Percentiles rank a stretch among this genome's conserved stretches.
These are phyloP conservation scores for Heliconius ethilla DNA, from an alignment of 2,888 invertebrate species.

Conservation along the genomic window DNA sequence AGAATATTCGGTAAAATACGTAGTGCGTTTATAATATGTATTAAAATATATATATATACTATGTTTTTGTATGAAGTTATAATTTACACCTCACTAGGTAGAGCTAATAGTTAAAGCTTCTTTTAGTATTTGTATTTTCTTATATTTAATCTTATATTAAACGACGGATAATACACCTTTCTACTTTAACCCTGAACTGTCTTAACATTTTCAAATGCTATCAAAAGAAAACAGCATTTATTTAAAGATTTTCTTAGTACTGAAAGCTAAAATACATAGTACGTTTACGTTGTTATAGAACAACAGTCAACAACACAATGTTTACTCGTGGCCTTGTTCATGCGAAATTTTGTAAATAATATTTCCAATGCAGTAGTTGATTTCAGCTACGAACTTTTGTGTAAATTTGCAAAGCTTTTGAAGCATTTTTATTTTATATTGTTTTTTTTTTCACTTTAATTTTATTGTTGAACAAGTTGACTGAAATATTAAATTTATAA, in stretches of 20 bases:
- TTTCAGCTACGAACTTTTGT: not conserved
- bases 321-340: slow-evolving; percentile 20
- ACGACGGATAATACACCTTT: not conserved
- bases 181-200: not conserved
- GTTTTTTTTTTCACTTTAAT: too few relatives aligned
- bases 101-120: not conserved
- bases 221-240: not conserved
- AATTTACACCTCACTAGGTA: not conserved
- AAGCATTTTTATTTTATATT: not conserved
- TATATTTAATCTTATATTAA: not conserved
- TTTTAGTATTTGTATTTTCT: not conserved
- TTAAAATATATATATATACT: not conserved
- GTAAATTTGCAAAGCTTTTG: not conserved
- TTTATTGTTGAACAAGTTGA: too few relatives aligned
- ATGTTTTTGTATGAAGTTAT: not conserved
- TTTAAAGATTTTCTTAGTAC: slow-evolving; percentile 6
- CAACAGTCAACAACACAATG: slow-evolving; percentile 8
- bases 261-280: not conserved
- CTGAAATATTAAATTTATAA: too few relatives aligned
- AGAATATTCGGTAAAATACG: not conserved
- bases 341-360: slow-evolving; percentile 21
- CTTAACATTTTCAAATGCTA: not conserved
- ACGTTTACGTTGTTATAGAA: not conserved
- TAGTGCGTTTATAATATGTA: not conserved
- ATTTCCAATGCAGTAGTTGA: not conserved